Base-by-base conservation (phyloP, 2,797 vertebrate species). In the Prionace glauca region DNA sequence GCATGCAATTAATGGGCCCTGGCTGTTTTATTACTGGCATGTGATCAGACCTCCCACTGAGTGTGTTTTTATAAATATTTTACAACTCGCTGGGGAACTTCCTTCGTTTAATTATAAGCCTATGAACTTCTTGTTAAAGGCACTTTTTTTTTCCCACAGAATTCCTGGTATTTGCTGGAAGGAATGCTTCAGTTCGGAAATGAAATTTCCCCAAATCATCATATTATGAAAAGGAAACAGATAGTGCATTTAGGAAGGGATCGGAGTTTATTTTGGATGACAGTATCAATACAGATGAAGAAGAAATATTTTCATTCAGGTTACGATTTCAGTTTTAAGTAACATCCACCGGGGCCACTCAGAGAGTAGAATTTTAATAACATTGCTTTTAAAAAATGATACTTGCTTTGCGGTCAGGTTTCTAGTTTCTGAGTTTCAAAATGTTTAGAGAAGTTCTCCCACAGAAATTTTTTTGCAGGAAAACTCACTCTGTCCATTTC, bases 21-120 rank as follows among this genome's bases (percentile, higher is more conserved):
- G 62, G 20, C 26, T 69, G 90, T 69, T 69, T 92, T 67, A 36
- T 36, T 56, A 72, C 45, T 72, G 41, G 67, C 92, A 94, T 77
- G 45, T 56, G 41, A 56, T 74, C 71, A 77, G 93, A 60, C 93
- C 93, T 77, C 93, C 93, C 67, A 95, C 93, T 77, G 45, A 29
- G 12, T 72, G 45, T 60, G 45, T 56, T 95, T 94, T 56, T 50
- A 8, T 50, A 95, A 74, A 95, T 77, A 95, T 77, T 95, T 74
- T 95, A 74, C 93, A 32, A 74, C 29, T 50, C 36, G 29, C 93
- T 50, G 24, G 45, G 56, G 45, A 95, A 77, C 45, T 74, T 95
- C 71, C 71, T 77, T 77, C 11, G 16, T 95, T 32, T 56, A 56
- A 95, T 50, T 77, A 77, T 50, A 74, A 74, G 41, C 41, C 26